phyloP scores from a whole-genome alignment of 2,113 vertebrate genomes.

The Motacilla alba region DNA sequence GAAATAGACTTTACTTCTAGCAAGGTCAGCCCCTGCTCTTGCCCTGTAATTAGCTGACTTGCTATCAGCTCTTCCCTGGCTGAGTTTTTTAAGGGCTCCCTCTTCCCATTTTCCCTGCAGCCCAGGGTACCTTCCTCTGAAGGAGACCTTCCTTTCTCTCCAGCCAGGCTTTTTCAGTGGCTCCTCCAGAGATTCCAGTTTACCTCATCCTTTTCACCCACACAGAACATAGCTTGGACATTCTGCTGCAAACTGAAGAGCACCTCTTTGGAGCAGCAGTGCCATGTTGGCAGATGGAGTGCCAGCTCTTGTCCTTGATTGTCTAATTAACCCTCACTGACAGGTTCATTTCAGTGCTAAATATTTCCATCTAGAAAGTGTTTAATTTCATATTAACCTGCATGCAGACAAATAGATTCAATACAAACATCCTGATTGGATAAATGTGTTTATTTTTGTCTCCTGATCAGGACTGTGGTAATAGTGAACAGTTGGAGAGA shows the following conservation, averaged over 20 bases:
- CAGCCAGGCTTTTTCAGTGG: not conserved
- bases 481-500: not conserved
- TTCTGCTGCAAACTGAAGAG: not conserved
- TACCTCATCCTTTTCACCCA: not conserved
- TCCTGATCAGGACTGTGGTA: not conserved
- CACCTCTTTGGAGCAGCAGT: not conserved
- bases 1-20: not conserved
- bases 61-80: not conserved
- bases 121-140: not conserved
- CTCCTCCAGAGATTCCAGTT: not conserved
- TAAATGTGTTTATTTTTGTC: not conserved
- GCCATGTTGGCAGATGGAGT: not conserved
- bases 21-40: not conserved
- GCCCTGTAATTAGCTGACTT: not conserved
- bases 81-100: not conserved
- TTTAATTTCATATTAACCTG: not conserved
- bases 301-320: not conserved
- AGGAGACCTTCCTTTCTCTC: not conserved
- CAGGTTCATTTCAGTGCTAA: not conserved
- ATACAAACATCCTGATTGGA: not conserved
- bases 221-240: not conserved
- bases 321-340: not conserved
- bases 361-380: not conserved
- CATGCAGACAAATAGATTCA: not conserved
- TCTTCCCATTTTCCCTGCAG: not conserved